Percentiles rank a stretch among this genome's conserved stretches.
Evolutionary conservation across 2,113 vertebrate species (phyloP).

Genomic region (Cygnus buccinator): DNA sequence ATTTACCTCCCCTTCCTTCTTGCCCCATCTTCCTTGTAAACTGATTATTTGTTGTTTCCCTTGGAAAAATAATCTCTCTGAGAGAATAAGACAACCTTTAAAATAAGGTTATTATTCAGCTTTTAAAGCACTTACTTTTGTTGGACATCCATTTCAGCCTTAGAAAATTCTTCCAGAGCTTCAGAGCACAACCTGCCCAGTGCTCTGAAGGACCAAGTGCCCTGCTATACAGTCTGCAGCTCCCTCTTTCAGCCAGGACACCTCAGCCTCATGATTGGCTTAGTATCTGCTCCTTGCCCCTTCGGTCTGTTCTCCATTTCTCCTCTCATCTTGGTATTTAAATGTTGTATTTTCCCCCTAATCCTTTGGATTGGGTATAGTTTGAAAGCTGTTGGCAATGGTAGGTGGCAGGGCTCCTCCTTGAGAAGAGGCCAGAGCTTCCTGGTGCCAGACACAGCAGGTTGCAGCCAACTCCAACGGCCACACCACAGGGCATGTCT

Average conservation of each 20-base stretch:
- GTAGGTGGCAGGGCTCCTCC: neutral
- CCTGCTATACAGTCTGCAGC: neutral
- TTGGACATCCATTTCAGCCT: neutral
- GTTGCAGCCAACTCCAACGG: neutral
- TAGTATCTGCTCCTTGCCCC: neutral
- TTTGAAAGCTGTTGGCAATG: too few relatives aligned
- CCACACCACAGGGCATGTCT: neutral
- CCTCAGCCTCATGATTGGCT: neutral
- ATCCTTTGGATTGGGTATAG: neutral
- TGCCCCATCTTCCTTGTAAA: neutral
- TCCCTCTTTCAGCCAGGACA: neutral
- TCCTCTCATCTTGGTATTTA: neutral
- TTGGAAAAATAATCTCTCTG: neutral
- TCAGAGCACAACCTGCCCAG: neutral
- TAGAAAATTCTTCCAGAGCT: neutral
- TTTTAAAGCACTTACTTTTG: neutral
- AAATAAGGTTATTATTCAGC: neutral
- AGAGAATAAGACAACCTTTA: neutral
- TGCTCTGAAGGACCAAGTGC: neutral
- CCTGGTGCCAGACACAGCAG: accelerated
- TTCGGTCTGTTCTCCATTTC: neutral
- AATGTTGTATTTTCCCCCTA: neutral
- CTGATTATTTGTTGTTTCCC: neutral
- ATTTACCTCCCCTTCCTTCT: neutral
- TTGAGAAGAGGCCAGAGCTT: neutral